phyloP scores from a whole-genome alignment of 2,888 invertebrate genomes.

The Beris morrisii region DNA sequence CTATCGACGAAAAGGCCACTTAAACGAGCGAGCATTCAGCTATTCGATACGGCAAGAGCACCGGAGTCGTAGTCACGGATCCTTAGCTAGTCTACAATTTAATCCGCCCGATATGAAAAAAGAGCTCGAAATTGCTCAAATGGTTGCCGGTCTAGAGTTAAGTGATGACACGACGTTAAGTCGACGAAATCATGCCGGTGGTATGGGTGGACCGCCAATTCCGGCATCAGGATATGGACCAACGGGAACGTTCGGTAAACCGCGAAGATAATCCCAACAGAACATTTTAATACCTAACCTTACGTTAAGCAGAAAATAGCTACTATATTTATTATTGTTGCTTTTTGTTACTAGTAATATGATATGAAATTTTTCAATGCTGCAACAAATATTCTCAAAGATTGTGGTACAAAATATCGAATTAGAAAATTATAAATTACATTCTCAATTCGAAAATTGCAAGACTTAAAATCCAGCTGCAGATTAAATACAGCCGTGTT shows the following conservation, averaged over 20 bases:
- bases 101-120: constrained; percentile 84
- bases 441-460: too few species aligned
- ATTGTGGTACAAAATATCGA: too few species aligned
- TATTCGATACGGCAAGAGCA: constrained; percentile 94
- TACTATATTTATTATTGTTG: constrained; percentile 30
- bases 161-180: constrained; percentile 69
- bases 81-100: constrained; percentile 87
- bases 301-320: neutral
- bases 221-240: constrained; percentile 42
- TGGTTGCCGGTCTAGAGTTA: constrained; percentile 87
- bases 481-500: too few species aligned
- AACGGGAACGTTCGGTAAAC: constrained; percentile 53
- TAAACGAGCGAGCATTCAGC: constrained; percentile 91
- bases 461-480: too few species aligned
- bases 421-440: too few species aligned
- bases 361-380: neutral
- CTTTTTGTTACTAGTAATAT: constrained; percentile 9
- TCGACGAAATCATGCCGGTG: constrained; percentile 45
- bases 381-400: too few species aligned
- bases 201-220: constrained; percentile 38
- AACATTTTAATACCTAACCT: too few species aligned
- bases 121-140: constrained; percentile 88
- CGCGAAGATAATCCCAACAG: constrained; percentile 49
- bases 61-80: constrained; percentile 88
- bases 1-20: constrained; percentile 85